These are phyloP conservation scores for Dendroctonus valens DNA, from an alignment of 1,140 invertebrate species.

Conservation along the genomic window DNA sequence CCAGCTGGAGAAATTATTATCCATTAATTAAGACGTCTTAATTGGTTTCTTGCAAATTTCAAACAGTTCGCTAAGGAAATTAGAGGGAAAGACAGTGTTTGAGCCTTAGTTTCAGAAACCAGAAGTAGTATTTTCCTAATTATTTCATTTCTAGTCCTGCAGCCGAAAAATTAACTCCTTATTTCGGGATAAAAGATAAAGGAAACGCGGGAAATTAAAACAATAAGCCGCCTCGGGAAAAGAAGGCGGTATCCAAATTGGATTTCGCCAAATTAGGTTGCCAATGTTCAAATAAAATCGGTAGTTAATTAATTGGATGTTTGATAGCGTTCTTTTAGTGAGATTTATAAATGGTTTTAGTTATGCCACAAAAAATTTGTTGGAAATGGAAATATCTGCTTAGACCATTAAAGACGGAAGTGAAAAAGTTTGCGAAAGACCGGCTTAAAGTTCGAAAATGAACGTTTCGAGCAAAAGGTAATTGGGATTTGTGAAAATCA, in stretches of 20 bases:
- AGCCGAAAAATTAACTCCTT: slow-evolving; percentile 19
- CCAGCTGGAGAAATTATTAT: slow-evolving; percentile 32
- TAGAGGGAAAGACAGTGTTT: slow-evolving; percentile 12
- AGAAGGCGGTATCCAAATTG: slow-evolving; percentile 20
- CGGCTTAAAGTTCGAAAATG: too few relatives aligned
- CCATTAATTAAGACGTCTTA: slow-evolving; percentile 31
- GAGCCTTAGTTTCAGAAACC: slow-evolving; percentile 5
- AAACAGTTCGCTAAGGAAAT: slow-evolving; percentile 21
- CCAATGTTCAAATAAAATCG: slow-evolving; percentile 14
- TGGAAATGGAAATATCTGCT: background rate
- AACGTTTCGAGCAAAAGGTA: too few relatives aligned
- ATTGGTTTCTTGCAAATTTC: slow-evolving; percentile 33
- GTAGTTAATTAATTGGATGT: slow-evolving; percentile 22
- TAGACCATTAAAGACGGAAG: too few relatives aligned
- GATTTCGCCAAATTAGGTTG: slow-evolving; percentile 15
- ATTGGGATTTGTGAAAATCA: too few relatives aligned
- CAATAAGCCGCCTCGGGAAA: slow-evolving; percentile 17
- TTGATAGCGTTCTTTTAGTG: slow-evolving; percentile 13
- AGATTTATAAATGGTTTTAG: slow-evolving; percentile 10
- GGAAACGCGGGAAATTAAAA: slow-evolving; percentile 14
- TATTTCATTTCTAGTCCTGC: slow-evolving; percentile 20
- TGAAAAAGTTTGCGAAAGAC: too few relatives aligned
- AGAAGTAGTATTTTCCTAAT: slow-evolving; percentile 16
- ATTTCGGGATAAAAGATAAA: slow-evolving; percentile 7
- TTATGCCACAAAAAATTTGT: slow-evolving; percentile 5